Evolutionary conservation across 2,113 vertebrate species (phyloP), one percentile per base, ranked within the genome.

Genomic region (Phrynocephalus versicolor): DNA sequence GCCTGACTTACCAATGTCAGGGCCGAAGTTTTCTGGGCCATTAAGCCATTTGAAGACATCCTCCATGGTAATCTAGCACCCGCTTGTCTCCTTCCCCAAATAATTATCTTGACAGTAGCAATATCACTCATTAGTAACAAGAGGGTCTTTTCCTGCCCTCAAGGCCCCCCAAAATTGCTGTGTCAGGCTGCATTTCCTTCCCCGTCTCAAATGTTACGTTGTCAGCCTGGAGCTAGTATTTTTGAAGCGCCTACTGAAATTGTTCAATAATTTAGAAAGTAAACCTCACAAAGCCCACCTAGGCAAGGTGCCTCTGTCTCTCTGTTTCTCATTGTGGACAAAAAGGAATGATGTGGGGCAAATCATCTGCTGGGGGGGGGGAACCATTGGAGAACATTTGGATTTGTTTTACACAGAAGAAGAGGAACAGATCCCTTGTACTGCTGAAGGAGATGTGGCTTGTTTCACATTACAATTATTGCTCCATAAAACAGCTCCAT

Each of bases 121-220:
- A 90, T 92, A 92, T 81, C 62, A 41, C 19, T 87, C 79, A 93
- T 80, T 88, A 85, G 21, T 82, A 69, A 87, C 82, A 60, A 30
- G 85, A 89, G 25, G 86, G 87, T 77, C 73, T 88, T 88, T 95
- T 94, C 88, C 90, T 83, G 94, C 41, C 90, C 91, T 90, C 87
- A 71, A 90, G 23, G 94, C 94, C 89, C 80, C 88, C 60, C n/a
- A 86, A 84, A 83, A 85, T 86, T 88, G 84, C 62, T 87, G 87
- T 92, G 92, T 92, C 93, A 91, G 23, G 74, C 89, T 90, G 88
- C 87, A 92, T 93, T 94, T 95, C 91, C 91, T 83, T 77, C 35
- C 75, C 72, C 0, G 21, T 87, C 88, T 85, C 51, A 73, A 82
- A 89, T 88, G 90, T 93, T 81, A 88, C 88, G 85, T 85, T 1